Conservation (phyloP, 2,797 vertebrate species). For the Spinibarbus caldwelli region DNA sequence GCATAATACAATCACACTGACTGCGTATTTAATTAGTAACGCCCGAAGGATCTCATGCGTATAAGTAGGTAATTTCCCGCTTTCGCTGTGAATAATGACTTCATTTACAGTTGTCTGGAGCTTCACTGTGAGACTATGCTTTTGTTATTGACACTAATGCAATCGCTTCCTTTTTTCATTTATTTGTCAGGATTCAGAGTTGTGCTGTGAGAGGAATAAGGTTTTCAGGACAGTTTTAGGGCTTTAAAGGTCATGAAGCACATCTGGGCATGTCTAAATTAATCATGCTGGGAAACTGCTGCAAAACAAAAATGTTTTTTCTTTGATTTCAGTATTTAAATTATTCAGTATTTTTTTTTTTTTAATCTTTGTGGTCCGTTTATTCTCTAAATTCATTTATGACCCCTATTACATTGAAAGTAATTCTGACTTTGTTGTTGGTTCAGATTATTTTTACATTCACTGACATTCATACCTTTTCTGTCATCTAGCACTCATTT, state of each 20-base stretch:
- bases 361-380: not conserved
- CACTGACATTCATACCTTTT: not conserved
- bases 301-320: not conserved
- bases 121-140: not conserved
- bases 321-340: not conserved
- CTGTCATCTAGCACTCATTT: not conserved
- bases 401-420: not conserved
- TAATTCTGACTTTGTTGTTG: not conserved
- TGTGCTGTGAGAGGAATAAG: not conserved
- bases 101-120: slow-evolving; percentile 21
- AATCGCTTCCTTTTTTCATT: not conserved
- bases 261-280: not conserved
- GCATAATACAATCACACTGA: slow-evolving; percentile 1
- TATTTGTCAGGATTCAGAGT: not conserved
- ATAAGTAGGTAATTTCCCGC: slow-evolving; percentile 42
- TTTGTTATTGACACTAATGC: slow-evolving; percentile 7
- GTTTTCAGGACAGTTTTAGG: not conserved
- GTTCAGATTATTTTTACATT: not conserved
- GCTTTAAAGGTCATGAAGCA: not conserved
- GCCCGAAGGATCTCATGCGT: slow-evolving; percentile 27
- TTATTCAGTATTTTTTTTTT: too few relatives aligned
- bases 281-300: not conserved
- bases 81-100: slow-evolving; percentile 46
- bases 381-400: not conserved
- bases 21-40: slow-evolving; percentile 1